Evolutionary conservation across 23 tunicate species (phyloP), one percentile per base, ranked within the genome.

Genomic region (Ciona savignyi): DNA sequence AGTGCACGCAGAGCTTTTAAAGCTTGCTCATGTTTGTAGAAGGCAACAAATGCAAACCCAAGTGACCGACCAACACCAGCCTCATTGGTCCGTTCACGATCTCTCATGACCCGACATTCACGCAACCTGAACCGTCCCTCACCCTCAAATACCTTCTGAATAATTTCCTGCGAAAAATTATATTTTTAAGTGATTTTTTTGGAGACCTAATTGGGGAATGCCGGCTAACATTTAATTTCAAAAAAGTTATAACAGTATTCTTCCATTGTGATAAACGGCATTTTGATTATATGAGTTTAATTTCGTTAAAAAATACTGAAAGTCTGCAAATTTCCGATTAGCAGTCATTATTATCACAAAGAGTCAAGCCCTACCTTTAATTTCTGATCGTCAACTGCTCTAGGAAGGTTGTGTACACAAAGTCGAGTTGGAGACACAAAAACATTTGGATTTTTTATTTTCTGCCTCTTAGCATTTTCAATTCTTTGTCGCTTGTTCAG

Each of bases 351-450:
- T n/a, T n/a, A n/a, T n/a, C n/a, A n/a, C n/a, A n/a, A n/a, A n/a
- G n/a, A 42, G 56, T 26, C 4, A 29, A 2, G 2, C 60, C 32
- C 61, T 34, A 88, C 96, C 80, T 66, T 72, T 29, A 88, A 35
- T 29, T 82, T 67, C 22, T 29, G 35, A 27, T 89, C 96, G 33
- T 77, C 79, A 2, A 71, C 68, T 21, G 76, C 28, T 62, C 86
- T 78, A n/a, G 99, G 99, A 0, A 95, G 28, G 51, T 95, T 95
- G 72, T 89, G 99, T 30, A 89, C 68, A 33, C 95, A 84, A 0
- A 95, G 68, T 34, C 95, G 74, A 30, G 93, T 81, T 6, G 80
- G 73, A 22, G 95, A 92, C 0, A 95, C 87, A 64, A 95, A 83
- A 9, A 89, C 70, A 24, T 85, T 75, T 25, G 90, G 86, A 71